phyloP scores from a whole-genome alignment of 2,888 invertebrate genomes.

The Bruchidius siliquastri region DNA sequence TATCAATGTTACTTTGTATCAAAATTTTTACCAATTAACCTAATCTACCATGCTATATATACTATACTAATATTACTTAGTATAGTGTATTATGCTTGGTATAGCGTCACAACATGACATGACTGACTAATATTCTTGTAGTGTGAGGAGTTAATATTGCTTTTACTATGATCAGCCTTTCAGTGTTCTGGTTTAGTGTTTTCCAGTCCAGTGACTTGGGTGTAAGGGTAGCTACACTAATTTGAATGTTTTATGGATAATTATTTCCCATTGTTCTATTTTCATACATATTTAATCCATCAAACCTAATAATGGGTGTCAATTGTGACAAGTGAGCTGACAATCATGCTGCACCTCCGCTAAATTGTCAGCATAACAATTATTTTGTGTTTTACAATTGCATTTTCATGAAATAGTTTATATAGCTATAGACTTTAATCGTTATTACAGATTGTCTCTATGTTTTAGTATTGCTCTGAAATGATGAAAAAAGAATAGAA shows the following conservation, averaged over 20 bases:
- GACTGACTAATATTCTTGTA: too few species aligned
- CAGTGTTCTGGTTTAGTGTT: too few species aligned
- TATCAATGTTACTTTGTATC: too few species aligned
- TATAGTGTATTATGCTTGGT: too few species aligned
- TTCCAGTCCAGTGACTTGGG: too few species aligned
- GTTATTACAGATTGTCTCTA: not conserved
- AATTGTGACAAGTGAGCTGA: not conserved
- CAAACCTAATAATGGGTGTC: not conserved
- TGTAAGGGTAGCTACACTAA: too few species aligned
- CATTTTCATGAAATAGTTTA: not conserved
- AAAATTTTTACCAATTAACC: too few species aligned
- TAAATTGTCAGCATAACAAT: not conserved
- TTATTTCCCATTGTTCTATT: not conserved
- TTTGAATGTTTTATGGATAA: not conserved
- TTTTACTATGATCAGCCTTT: too few species aligned
- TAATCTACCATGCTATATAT: too few species aligned
- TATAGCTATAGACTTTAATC: not conserved
- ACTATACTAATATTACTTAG: too few species aligned
- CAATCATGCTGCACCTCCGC: not conserved
- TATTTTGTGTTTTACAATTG: not conserved
- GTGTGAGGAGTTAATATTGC: too few species aligned
- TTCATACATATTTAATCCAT: not conserved
- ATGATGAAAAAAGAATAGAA: not conserved
- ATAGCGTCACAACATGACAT: too few species aligned
- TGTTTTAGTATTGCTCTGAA: not conserved